Base-by-base conservation (phyloP, 2,113 vertebrate species). In the Eonycteris spelaea region DNA sequence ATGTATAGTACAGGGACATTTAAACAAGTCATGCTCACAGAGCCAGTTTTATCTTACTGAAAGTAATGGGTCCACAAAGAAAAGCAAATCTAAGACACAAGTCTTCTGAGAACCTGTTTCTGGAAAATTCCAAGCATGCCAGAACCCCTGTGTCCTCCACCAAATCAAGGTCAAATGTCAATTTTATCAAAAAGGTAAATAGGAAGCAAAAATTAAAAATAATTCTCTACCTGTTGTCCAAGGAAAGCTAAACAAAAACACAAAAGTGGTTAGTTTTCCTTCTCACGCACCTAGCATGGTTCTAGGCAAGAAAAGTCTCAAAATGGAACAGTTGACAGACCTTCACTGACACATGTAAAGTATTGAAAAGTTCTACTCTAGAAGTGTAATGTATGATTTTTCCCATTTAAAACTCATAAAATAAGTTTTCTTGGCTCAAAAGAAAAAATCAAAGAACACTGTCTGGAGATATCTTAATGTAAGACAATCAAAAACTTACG, bases 141-240 rank as follows among this genome's bases (percentile, higher is more conserved):
- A 33, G 57, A 38, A 33, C 16, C 43, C 51, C 26, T 5, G 3
- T 14, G 14, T 65, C 55, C 57, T 53, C 74, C 55, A 68, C 48
- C 59, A 40, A 38, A 40, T 43, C 61, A 22, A 89, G 61, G 43
- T 65, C n/a, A n/a, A 33, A 51, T 4, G 48, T 45, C 53, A 38
- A 22, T 3, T 15, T 8, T 35, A 77, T 21, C 57, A 33, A 70
- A 33, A 77, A 48, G 1, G 79, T n/a, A 51, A 74, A 65, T 0
- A 67, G 19, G 68, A 92, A 48, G 92, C 21, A 87, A 10, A 77
- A 85, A 43, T 3, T 18, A 85, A 65, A 9, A 48, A 35, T 19
- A 33, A 51, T 21, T 10, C 22, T 97, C 95, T 97, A 97, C 97
- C 96, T 97, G 94, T 68, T 2, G 26, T 90, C 97, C 95, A 51